A percentile compares a stretch with the other conserved stretches of the same genome.
These are phyloP conservation scores for Agrochola circellaris DNA, from an alignment of 2,888 invertebrate species.

Conservation along the genomic window DNA sequence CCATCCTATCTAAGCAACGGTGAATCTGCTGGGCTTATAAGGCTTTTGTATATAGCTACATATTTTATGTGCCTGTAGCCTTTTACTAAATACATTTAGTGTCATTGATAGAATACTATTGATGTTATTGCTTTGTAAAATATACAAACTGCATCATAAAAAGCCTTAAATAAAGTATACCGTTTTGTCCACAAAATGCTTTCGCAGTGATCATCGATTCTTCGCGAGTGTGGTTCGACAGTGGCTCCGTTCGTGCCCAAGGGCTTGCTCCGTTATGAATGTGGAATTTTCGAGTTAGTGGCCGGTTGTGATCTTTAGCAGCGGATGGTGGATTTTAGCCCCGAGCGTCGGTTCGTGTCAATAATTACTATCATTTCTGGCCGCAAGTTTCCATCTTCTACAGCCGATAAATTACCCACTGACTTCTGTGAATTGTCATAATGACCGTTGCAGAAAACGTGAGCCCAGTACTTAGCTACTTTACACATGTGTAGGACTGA, in stretches of 20 bases:
- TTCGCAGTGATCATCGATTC: conserved; percentile 76
- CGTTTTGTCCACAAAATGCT: conserved; percentile 75
- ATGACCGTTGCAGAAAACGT: conserved; percentile 82
- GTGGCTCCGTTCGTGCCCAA: conserved; percentile 79
- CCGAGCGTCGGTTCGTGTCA: conserved; percentile 85
- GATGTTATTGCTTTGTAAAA: conserved; percentile 44
- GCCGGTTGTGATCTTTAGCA: conserved; percentile 84
- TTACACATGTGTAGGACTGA: conserved; percentile 70
- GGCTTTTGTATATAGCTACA: conserved; percentile 48
- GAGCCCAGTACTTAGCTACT: conserved; percentile 78
- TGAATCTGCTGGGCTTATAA: conserved; percentile 65
- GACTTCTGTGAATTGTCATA: conserved; percentile 87
- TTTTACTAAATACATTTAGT: conserved; percentile 45
- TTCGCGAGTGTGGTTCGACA: conserved; percentile 75
- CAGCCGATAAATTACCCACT: conserved; percentile 83
- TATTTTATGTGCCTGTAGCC: conserved; percentile 27
- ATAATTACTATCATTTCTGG: conserved; percentile 89
- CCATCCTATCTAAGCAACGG: conserved; percentile 65
- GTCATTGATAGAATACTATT: conserved; percentile 41
- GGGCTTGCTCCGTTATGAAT: conserved; percentile 85
- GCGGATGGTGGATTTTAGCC: conserved; percentile 79
- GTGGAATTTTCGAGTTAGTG: conserved; percentile 89
- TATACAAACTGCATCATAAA: conserved; percentile 40
- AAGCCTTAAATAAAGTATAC: conserved; percentile 64
- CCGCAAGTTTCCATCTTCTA: conserved; percentile 83